Base-by-base conservation (phyloP, 30 jellyfish, hydroid and myxozoan species). In the Pelagia noctiluca region DNA sequence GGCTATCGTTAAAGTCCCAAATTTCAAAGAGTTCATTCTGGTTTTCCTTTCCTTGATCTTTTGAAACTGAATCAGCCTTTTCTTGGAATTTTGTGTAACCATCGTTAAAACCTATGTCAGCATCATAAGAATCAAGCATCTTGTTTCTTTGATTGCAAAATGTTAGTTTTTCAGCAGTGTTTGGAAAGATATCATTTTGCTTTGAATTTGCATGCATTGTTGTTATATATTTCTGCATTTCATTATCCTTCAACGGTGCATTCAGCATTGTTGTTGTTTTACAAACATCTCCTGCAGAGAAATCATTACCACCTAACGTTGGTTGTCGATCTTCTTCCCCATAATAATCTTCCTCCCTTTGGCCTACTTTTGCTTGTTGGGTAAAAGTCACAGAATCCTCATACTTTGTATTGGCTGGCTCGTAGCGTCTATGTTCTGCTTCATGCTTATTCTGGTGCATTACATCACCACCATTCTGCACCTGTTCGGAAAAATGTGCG, bases 1-100 rank as follows among this genome's bases (percentile, higher is more conserved):
- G 90, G 18, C 48, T 73, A 19, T 38, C 82, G 50, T 79, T 66
- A 64, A 79, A 79, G 42, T 50, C 90, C 90, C 90, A 79, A 18
- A 79, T 19, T 2, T 63, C 90, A 63, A 29, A 79, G 46, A 79
- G 76, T 35, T 79, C 90, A 38, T 79, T 50, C 0, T 52, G 70
- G 7, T 69, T 1, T 36, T 36, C 76, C n/a, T n/a, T 75, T 60
- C 75, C 86, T n/a, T 75, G 0, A 75, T 74, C 75, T 49, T 75
- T n/a, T 49, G 33, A 8, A 48, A 0, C 75, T 50, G 37, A 30
- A 75, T n/a, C 86, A 21, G 86, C 86, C 33, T 75, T 50, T 29
- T n/a, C n/a, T n/a, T n/a, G n/a, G n/a, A n/a, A n/a, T n/a, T n/a
- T n/a, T n/a, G n/a, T n/a, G n/a, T n/a, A n/a, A n/a, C n/a, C n/a